Conservation (phyloP, 2,888 invertebrate genomes). For the Rhopalosiphum nymphaeae region DNA sequence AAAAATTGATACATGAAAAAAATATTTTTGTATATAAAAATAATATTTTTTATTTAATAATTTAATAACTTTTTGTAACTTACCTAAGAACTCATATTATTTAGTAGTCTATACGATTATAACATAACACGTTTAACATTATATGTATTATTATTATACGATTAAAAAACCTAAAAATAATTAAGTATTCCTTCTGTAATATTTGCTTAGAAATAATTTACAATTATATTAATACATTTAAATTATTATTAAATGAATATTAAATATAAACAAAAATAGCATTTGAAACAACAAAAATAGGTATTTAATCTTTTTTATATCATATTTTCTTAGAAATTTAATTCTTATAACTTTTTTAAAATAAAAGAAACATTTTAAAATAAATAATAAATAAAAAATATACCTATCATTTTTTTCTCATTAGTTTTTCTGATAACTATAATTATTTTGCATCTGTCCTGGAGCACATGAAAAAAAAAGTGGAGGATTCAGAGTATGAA, state of each 20-base stretch:
- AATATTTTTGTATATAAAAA: not conserved
- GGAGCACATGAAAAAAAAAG: not conserved
- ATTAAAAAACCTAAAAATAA: not conserved
- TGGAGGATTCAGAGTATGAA: not conserved
- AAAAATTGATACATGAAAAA: not conserved
- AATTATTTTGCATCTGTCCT: not conserved
- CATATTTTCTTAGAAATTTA: not conserved
- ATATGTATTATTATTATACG: not conserved
- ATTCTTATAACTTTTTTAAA: not conserved
- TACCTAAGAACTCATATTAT: not conserved
- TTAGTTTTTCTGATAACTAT: not conserved
- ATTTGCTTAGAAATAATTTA: not conserved
- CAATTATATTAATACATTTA: not conserved
- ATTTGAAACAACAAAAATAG: not conserved
- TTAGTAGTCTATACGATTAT: not conserved
- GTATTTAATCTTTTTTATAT: not conserved
- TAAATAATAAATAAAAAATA: not conserved
- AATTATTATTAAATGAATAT: not conserved
- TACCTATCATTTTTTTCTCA: not conserved
- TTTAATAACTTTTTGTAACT: not conserved
- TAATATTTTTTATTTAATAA: not conserved
- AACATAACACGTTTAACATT: not conserved
- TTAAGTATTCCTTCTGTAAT: not conserved
- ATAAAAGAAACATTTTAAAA: not conserved
- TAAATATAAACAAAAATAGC: not conserved